These are phyloP conservation scores for Paramormyrops kingsleyae DNA, from an alignment of 2,113 vertebrate species.

Conservation along the genomic window DNA sequence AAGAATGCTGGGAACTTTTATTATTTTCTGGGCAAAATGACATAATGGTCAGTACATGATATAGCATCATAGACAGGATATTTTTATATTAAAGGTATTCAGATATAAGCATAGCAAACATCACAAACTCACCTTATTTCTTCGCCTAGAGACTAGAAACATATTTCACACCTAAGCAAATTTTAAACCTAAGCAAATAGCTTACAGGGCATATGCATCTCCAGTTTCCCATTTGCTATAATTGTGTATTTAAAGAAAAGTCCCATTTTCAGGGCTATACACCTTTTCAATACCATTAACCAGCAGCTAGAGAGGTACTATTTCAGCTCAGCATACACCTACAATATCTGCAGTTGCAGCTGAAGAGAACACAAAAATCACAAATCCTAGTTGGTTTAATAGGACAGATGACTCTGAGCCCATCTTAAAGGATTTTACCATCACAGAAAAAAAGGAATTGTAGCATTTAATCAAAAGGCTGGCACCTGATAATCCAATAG, in stretches of 20 bases:
- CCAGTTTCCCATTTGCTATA: background rate
- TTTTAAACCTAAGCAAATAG: background rate
- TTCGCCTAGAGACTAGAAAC: background rate
- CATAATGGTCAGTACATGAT: background rate
- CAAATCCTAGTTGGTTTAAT: background rate
- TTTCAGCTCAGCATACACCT: background rate
- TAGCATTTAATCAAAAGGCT: background rate
- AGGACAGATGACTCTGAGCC: background rate
- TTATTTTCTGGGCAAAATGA: background rate
- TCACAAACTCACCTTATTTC: background rate
- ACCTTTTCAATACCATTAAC: background rate
- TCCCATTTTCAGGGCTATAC: background rate
- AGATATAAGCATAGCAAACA: background rate
- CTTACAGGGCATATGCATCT: background rate
- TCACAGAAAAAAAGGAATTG: background rate
- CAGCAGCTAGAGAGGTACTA: background rate
- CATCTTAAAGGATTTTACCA: background rate
- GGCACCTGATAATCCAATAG: background rate
- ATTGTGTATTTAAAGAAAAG: background rate
- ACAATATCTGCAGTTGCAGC: background rate
- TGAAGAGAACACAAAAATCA: background rate
- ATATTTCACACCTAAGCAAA: background rate
- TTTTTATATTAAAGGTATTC: background rate
- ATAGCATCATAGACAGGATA: background rate
- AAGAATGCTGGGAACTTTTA: background rate